Evolutionary conservation across 2,888 invertebrate genomes (phyloP).

Genomic region (Plagodis dolabraria): DNA sequence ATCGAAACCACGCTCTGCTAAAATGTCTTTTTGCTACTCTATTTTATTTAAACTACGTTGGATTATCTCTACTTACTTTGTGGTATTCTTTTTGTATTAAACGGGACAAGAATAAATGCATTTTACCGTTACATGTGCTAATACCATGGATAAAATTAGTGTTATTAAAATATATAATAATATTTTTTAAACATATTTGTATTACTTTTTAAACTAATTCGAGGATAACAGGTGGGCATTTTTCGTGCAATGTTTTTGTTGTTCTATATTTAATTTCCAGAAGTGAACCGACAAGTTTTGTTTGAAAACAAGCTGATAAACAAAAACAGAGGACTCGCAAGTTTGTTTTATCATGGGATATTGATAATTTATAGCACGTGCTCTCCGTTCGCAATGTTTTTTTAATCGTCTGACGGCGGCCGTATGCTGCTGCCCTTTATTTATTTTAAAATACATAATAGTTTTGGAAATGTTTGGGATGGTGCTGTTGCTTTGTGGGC

Average conservation of each 20-base stretch:
- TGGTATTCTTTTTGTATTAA: no score
- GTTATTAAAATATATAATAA: no score
- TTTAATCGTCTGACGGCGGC: slow-evolving; percentile 57
- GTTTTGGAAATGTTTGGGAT: slow-evolving; percentile 32
- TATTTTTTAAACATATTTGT: no score
- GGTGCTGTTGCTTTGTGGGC: not conserved
- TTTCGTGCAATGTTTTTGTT: slow-evolving; percentile 5
- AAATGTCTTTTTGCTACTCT: slow-evolving; percentile 37
- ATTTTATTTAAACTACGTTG: not conserved
- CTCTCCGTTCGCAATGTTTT: slow-evolving; percentile 52
- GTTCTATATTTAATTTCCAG: slow-evolving; percentile 33
- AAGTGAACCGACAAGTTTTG: slow-evolving; percentile 54
- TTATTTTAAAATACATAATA: slow-evolving; percentile 55
- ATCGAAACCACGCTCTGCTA: slow-evolving; percentile 94
- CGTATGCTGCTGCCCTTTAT: slow-evolving; percentile 34
- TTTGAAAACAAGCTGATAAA: slow-evolving; percentile 71
- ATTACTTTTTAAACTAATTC: no score
- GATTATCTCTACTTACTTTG: no score
- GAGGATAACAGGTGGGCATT: no score
- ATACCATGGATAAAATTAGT: no score
- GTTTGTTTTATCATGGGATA: slow-evolving; percentile 83
- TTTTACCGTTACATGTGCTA: no score
- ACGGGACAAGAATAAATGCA: no score
- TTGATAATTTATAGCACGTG: slow-evolving; percentile 79
- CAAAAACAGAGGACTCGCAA: slow-evolving; percentile 53